These are phyloP conservation scores for Echinarachnius parma DNA, from an alignment of 53 echinoderm and acorn worm species.

Conservation along the genomic window DNA sequence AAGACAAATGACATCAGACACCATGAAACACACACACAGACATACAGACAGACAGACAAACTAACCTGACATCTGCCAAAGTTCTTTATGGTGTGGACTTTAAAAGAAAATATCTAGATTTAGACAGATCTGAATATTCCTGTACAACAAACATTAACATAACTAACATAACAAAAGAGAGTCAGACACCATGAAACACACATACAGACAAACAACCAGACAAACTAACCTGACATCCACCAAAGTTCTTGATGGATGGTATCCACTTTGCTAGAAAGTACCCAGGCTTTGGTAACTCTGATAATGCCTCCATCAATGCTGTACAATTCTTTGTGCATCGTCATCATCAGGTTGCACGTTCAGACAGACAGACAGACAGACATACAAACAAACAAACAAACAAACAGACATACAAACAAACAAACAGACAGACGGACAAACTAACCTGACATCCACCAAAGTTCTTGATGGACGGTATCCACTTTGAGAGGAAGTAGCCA, in stretches of 20 bases:
- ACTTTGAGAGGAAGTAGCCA: slow-evolving; percentile 62
- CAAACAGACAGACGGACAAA: neutral
- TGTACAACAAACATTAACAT: no score
- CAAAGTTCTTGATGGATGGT: slow-evolving; percentile 61
- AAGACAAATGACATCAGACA: no score
- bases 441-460: slow-evolving; percentile 95
- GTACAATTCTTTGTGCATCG: slow-evolving; percentile 58
- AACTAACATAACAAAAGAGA: no score
- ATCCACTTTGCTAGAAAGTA: slow-evolving; percentile 58
- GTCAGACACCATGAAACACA: no score
- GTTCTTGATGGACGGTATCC: slow-evolving; percentile 73
- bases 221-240: slow-evolving; percentile 84
- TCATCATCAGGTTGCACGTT: slow-evolving; percentile 45
- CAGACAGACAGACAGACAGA: no score
- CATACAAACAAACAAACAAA: no score
- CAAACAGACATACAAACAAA: no score
- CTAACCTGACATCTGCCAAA: slow-evolving; percentile 94
- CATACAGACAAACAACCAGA: no score
- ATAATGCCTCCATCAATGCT: slow-evolving; percentile 32
- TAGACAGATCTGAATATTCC: no score
- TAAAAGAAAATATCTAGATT: slow-evolving; percentile 70
- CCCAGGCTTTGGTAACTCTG: slow-evolving; percentile 60
- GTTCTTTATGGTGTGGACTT: slow-evolving; percentile 67
- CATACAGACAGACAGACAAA: neutral
- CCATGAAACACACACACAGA: no score